Conservation (phyloP, 2,113 vertebrate species). For the Oenanthe melanoleuca region DNA sequence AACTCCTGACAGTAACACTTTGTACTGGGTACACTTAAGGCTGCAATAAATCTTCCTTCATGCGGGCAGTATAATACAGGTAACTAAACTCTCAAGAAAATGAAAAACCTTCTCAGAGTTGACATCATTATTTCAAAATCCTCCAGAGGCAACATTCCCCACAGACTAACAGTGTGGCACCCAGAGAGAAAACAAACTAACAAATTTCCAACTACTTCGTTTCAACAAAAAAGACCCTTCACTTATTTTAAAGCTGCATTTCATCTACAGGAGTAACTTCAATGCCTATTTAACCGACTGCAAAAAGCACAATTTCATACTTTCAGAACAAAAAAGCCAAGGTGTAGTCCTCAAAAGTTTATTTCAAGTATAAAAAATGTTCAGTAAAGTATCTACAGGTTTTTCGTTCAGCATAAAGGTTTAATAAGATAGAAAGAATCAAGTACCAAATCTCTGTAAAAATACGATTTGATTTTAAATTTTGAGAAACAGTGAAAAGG, state of each 20-base stretch:
- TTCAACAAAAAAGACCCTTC: neutral
- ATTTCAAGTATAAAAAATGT: slow-evolving; percentile 72
- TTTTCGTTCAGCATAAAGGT: slow-evolving; percentile 29
- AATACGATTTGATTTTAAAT: slow-evolving; percentile 41
- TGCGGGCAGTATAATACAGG: neutral
- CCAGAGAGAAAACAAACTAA: neutral
- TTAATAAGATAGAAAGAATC: slow-evolving; percentile 61
- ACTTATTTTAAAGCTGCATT: neutral
- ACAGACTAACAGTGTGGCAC: neutral
- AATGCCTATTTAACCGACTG: neutral
- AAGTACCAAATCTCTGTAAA: slow-evolving; percentile 42
- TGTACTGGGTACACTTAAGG: neutral
- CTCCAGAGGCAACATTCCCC: neutral
- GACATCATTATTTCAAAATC: neutral
- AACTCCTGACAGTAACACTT: neutral
- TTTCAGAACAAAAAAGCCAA: neutral
- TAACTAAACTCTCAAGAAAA: neutral
- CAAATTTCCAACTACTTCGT: neutral
- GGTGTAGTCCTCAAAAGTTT: slow-evolving; percentile 44
- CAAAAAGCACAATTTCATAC: neutral
- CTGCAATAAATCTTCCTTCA: neutral
- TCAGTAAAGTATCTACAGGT: slow-evolving; percentile 40
- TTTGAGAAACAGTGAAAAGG: slow-evolving; percentile 19
- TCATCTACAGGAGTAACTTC: neutral
- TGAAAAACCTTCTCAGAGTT: neutral